Evolutionary conservation across 1,140 invertebrate genomes (phyloP), one percentile per base, ranked within the genome.

Genomic region (Papilio machaon): DNA sequence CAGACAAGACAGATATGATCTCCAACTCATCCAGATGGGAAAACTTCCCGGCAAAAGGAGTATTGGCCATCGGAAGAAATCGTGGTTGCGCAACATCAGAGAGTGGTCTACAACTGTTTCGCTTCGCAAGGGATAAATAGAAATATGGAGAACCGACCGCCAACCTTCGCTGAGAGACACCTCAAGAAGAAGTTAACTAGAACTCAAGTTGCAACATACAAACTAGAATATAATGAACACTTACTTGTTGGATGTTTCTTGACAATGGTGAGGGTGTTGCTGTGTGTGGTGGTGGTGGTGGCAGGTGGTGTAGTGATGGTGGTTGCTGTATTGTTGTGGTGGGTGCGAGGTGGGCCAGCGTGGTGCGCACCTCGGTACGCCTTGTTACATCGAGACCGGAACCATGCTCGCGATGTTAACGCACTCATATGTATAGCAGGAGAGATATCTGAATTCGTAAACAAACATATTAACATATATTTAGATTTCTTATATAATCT

Each of bases 371-470:
- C 84, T 67, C 86, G 87, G 81, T 82, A 83, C 73, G 86, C 70
- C 81, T 84, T 85, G 79, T 60, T 82, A 82, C 81, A 84, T 35
- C 90, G 90, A 73, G 90, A 84, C 0, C 90, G 87, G 87, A 91
- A 91, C 92, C 92, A 94, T 80, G 87, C 2, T 9, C 89, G 87
- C 8, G 88, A 86, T 30, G 83, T 81, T 60, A 92, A 79, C 80
- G 91, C 88, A 2, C 84, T 79, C 80, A 90, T 73, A 84, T 94
- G 92, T 11, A 90, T 23, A 0, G 85, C 75, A 2, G 89, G 84
- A 0, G 90, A 77, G 11, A 91, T 82, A 73, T 91, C 91, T 93
- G 86, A 13, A 52, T 60, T 19, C 0, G 70, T 19, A 73, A 35
- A 54, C 47, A 80, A 58, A 54, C 2, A 67, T 5, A 75, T 52